Conservation (phyloP, 1,140 invertebrate genomes). For the Pygmarrhopalites habei region DNA sequence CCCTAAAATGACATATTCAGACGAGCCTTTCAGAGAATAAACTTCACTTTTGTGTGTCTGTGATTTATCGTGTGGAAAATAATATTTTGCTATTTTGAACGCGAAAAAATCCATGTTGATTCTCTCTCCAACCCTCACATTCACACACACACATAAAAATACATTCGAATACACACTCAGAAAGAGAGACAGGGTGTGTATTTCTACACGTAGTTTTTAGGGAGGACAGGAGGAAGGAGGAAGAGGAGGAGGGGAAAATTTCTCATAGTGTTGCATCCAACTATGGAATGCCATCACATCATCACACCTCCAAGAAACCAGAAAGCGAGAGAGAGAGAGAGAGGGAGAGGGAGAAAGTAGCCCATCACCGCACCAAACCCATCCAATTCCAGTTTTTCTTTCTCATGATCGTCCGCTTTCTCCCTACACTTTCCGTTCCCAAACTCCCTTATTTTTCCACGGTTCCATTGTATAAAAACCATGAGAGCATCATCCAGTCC, state of each 20-base stretch:
- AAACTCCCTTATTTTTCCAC: not conserved
- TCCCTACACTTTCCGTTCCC: conserved; percentile 6
- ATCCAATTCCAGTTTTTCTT: conserved; percentile 8
- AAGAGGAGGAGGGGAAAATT: not conserved
- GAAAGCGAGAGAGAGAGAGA: not conserved
- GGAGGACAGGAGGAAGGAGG: not conserved
- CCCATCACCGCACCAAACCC: too few relatives aligned
- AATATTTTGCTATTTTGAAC: conserved; percentile 19
- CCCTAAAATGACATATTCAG: conserved; percentile 34
- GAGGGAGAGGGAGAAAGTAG: too few relatives aligned
- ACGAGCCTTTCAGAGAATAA: conserved; percentile 32
- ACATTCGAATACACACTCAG: too few relatives aligned
- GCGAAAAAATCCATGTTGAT: too few relatives aligned
- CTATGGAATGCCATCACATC: too few relatives aligned
- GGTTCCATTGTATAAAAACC: not conserved
- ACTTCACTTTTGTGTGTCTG: conserved; percentile 34
- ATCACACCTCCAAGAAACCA: too few relatives aligned
- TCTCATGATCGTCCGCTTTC: conserved; percentile 11
- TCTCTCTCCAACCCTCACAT: not conserved
- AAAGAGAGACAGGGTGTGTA: too few relatives aligned
- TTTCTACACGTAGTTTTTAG: not conserved
- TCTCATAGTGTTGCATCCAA: too few relatives aligned
- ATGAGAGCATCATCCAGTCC: not conserved
- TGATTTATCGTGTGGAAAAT: conserved; percentile 39
- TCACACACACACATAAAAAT: not conserved